These are phyloP conservation scores for Spinibarbus caldwelli DNA, from an alignment of 2,797 vertebrate species.

Conservation along the genomic window DNA sequence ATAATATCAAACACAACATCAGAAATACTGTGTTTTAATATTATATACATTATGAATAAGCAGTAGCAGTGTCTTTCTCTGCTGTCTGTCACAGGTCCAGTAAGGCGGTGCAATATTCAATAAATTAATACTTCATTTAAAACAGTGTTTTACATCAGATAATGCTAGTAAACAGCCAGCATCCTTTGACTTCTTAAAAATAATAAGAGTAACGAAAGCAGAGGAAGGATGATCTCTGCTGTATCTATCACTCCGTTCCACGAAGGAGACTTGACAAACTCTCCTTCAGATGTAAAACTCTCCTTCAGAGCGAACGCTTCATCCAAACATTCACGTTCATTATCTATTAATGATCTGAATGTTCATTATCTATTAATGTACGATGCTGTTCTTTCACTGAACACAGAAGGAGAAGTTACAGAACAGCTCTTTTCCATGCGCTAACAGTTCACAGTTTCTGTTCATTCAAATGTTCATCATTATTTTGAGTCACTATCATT, in stretches of 20 bases:
- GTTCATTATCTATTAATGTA: neutral
- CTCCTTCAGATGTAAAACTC: neutral
- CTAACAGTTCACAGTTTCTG: neutral
- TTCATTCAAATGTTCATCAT: neutral
- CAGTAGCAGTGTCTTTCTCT: neutral
- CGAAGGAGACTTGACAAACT: neutral
- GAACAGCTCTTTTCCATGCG: neutral
- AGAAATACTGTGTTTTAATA: neutral
- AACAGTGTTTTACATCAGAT: slow-evolving; percentile 13
- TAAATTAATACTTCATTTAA: slow-evolving; percentile 32
- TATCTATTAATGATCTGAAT: too few relatives aligned
- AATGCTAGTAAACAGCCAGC: neutral
- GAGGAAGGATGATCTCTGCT: neutral
- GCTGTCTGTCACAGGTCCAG: neutral
- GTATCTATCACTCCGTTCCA: neutral
- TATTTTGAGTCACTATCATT: neutral
- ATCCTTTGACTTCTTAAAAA: neutral
- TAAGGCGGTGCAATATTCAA: neutral
- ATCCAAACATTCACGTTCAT: neutral
- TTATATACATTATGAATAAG: neutral
- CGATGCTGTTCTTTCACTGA: neutral
- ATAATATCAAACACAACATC: neutral
- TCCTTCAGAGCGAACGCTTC: neutral
- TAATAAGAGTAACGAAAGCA: neutral
- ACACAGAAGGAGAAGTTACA: neutral